Percentiles rank a stretch among this genome's conserved stretches.
phyloP scores from a whole-genome alignment of 2,888 invertebrate genomes.

The Lumbricus terrestris region DNA sequence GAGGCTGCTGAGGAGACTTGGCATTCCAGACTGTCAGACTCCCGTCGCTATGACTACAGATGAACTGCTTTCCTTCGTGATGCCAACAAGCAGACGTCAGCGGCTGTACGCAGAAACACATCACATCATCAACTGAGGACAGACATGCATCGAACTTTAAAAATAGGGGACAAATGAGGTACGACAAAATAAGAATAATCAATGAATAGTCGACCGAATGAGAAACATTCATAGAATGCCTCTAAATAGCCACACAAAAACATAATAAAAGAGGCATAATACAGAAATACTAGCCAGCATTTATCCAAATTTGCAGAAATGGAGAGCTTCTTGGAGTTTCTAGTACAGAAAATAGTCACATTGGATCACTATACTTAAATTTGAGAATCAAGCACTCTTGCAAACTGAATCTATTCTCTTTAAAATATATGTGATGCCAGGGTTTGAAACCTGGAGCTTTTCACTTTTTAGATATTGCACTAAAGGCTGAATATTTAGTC shows the following conservation, averaged over 20 bases:
- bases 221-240: neutral
- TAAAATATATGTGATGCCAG: no score
- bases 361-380: neutral
- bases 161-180: neutral
- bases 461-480: no score
- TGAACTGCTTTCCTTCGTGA: conserved; percentile 94
- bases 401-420: neutral
- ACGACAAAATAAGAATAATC: neutral
- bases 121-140: neutral
- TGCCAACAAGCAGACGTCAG: conserved; percentile 92
- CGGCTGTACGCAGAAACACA: conserved; percentile 46
- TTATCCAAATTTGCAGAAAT: neutral
- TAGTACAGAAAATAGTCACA: neutral
- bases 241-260: neutral
- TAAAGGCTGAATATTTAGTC: no score
- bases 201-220: neutral
- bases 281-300: no score
- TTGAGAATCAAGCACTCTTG: neutral
- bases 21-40: conserved; percentile 90
- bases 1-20: conserved; percentile 74
- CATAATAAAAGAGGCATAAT: neutral
- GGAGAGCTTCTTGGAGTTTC: neutral
- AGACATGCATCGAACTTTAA: neutral
- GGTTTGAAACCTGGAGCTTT: no score
- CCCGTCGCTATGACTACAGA: conserved; percentile 90